phyloP scores from a whole-genome alignment of 2,888 invertebrate species.

The Himalopsyche kuldschensis region DNA sequence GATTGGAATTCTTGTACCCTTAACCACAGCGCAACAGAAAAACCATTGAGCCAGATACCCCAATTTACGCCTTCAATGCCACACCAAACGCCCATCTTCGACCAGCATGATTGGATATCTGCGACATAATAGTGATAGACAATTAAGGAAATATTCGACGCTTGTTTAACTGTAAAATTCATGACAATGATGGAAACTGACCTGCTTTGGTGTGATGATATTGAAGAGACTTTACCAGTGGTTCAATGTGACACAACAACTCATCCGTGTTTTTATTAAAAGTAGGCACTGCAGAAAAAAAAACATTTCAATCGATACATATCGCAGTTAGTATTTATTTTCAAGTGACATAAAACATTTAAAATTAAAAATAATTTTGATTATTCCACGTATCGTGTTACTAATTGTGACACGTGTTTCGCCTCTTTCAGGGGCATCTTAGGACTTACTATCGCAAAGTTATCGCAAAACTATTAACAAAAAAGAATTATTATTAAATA shows the following conservation, averaged over 20 bases:
- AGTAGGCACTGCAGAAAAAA: background rate
- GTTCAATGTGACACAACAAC: conserved; percentile 1
- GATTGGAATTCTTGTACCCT: conserved; percentile 49
- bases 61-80: conserved; percentile 58
- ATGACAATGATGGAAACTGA: background rate
- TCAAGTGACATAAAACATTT: no score
- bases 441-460: no score
- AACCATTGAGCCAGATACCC: conserved; percentile 67
- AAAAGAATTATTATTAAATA: no score
- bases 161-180: no score
- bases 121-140: background rate
- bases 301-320: background rate
- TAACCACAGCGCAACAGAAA: conserved; percentile 62
- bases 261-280: background rate
- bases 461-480: no score
- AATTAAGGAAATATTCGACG: background rate
- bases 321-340: background rate
- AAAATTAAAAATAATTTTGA: no score
- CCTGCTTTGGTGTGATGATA: conserved; percentile 16
- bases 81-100: conserved; percentile 48
- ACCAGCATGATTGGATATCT: conserved; percentile 51
- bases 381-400: no score
- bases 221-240: conserved; percentile 8
- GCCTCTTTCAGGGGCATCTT: no score
- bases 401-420: no score